Conservation (phyloP, 1,140 invertebrate species). For the Nymphalis io region DNA sequence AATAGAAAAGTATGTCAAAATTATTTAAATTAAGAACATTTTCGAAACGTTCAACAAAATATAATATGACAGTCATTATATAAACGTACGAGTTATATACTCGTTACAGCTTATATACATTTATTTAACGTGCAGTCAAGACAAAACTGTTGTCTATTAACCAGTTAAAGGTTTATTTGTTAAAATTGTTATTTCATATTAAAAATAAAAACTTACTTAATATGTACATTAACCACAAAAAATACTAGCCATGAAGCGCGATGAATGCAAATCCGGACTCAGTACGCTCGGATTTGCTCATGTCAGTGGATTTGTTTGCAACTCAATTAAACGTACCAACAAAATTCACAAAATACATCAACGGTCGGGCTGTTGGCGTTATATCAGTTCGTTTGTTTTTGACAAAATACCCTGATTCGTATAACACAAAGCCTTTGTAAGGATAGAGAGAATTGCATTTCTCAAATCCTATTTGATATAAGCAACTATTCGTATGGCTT, state of each 20-base stretch:
- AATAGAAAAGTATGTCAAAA: too few relatives aligned
- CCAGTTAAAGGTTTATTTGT: too few relatives aligned
- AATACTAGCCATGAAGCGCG: slow-evolving; percentile 17
- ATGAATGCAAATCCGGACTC: slow-evolving; percentile 16
- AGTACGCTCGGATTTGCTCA: slow-evolving; percentile 26
- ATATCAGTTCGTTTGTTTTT: slow-evolving; percentile 46
- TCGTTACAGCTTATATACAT: too few relatives aligned
- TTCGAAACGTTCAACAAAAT: too few relatives aligned
- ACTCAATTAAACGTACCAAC: slow-evolving; percentile 38
- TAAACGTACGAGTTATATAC: too few relatives aligned
- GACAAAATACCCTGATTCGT: slow-evolving; percentile 54
- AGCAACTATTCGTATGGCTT: not conserved
- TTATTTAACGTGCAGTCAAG: too few relatives aligned
- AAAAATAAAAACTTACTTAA: too few relatives aligned
- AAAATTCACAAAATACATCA: slow-evolving; percentile 44
- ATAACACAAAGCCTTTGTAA: slow-evolving; percentile 59
- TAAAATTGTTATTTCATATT: too few relatives aligned
- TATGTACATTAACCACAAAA: slow-evolving; percentile 3
- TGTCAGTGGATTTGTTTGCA: slow-evolving; percentile 31
- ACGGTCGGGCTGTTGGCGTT: slow-evolving; percentile 23
- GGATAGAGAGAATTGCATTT: slow-evolving; percentile 61
- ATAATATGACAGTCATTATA: too few relatives aligned
- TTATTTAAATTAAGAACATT: too few relatives aligned
- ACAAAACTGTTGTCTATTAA: too few relatives aligned
- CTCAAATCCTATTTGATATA: slow-evolving; percentile 53